Evolutionary conservation across 2,888 invertebrate species (phyloP).

Genomic region (Nomada fucata): DNA sequence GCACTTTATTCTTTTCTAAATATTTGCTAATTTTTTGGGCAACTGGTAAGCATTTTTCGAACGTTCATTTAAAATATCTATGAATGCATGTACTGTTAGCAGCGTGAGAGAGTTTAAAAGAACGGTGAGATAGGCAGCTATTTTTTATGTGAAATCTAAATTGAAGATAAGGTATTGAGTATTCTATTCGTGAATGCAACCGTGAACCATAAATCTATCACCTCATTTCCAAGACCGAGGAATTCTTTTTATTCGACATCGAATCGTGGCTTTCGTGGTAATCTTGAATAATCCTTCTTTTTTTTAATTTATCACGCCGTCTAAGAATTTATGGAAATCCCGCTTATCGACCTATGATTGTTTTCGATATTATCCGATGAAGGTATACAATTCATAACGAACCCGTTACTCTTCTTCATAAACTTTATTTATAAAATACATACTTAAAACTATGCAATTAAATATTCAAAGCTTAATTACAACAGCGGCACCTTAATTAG

Average conservation of each 20-base stretch:
- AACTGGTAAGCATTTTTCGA: background rate
- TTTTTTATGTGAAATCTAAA: background rate
- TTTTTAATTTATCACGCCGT: background rate
- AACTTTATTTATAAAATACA: constrained; percentile 18
- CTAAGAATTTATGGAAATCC: background rate
- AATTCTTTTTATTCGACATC: background rate
- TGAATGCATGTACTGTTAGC: background rate
- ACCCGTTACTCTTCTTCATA: background rate
- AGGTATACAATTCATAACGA: background rate
- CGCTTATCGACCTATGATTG: background rate
- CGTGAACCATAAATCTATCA: constrained; percentile 11
- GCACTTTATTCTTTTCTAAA: background rate
- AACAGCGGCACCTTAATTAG: constrained; percentile 63
- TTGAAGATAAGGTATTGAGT: background rate
- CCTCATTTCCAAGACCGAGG: background rate
- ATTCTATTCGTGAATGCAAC: background rate
- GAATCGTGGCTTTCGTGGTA: too few species aligned
- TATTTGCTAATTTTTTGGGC: background rate
- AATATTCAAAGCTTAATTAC: background rate
- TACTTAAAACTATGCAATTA: background rate
- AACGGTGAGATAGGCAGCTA: too few species aligned
- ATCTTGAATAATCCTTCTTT: background rate
- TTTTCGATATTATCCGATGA: background rate
- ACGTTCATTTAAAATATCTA: background rate
- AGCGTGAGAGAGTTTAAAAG: too few species aligned